Base-by-base conservation (phyloP, 64 coral and sea anemone species). In the Dendronephthya gigantea region DNA sequence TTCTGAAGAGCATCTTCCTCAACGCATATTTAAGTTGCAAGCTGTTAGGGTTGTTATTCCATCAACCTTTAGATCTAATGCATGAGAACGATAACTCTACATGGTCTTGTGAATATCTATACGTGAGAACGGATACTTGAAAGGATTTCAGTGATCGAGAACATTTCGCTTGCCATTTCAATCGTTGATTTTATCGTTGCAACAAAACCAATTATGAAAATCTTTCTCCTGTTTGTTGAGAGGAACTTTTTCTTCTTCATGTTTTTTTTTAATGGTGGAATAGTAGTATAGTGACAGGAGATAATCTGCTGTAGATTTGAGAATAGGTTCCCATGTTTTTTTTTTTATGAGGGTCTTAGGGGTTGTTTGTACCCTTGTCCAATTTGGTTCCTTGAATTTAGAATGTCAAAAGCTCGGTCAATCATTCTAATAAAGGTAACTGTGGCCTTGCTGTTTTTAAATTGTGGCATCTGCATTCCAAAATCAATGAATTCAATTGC, bases 21-120 rank as follows among this genome's bases (percentile, higher is more conserved):
- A n/a, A n/a, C n/a, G 66, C 66, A 31, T 70, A 70, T 70, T 70
- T 70, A 25, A 70, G 29, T 70, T 70, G 66, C 66, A 70, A 70
- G 29, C 19, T 70, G 6, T 70, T 70, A 25, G 66, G 66, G 66
- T 70, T 70, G 30, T 70, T 70, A 32, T 70, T 70, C 66, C 66
- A 70, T 70, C 66, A 9, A n/a, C 66, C 66, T n/a, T 70, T 70
- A n/a, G 66, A 70, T 70, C 66, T 22, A 7, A 70, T 70, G 30
- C 66, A 70, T 70, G 66, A 70, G 30, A 70, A n/a, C n/a, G n/a
- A n/a, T n/a, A n/a, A n/a, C n/a, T n/a, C n/a, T n/a, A n/a, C n/a
- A n/a, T n/a, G n/a, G n/a, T n/a, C n/a, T n/a, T n/a, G n/a, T n/a
- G n/a, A n/a, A n/a, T n/a, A n/a, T n/a, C n/a, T n/a, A n/a, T 70